Base-by-base conservation (phyloP, 2,888 invertebrate genomes). In the Cylloceria caligata region DNA sequence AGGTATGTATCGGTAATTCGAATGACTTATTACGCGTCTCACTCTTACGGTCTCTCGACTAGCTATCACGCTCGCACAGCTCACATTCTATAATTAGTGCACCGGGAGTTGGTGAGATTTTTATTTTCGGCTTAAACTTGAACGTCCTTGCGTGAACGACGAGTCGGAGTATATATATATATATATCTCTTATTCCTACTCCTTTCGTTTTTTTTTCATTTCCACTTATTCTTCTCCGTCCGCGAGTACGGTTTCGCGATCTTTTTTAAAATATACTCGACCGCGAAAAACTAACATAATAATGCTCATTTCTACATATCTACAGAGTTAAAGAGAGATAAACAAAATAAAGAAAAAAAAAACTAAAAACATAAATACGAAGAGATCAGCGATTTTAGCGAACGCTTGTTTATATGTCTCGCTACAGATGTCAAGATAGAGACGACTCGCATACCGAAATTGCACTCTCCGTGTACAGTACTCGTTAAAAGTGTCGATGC, bases 81-180 rank as follows among this genome's bases (percentile, higher is more conserved):
- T 65, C 84, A 87, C 81, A 88, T 90, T 91, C 92, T 91, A 92
- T 92, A 92, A 92, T 92, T 92, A 92, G 91, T 91, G 79, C 87
- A 80, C 84, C 87, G 87, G 87, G 83, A 86, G 85, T 81, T 49
- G 77, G 81, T 78, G 85, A 83, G 79, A 86, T 89, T 91, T 91
- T 92, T 92, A 92, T 92, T 92, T 91, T 91, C 88, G 89, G 89
- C 60, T 92, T 90, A 91, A 91, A 92, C 91, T 92, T 91, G 91
- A 91, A 90, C 91, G 92, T 92, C 92, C 92, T 92, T 91, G 91
- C 88, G 79, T 64, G 80, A n/a, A 79, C 67, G 73, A 69, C 64
- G 69, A 36, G 45, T 72, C 67, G 47, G 72, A 36, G 16, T 34
- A 16, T 16, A 16, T 60, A 11, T 19, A 19, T 19, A 19, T 21